phyloP scores from a whole-genome alignment of 2,113 vertebrate genomes.

The Apus apus region DNA sequence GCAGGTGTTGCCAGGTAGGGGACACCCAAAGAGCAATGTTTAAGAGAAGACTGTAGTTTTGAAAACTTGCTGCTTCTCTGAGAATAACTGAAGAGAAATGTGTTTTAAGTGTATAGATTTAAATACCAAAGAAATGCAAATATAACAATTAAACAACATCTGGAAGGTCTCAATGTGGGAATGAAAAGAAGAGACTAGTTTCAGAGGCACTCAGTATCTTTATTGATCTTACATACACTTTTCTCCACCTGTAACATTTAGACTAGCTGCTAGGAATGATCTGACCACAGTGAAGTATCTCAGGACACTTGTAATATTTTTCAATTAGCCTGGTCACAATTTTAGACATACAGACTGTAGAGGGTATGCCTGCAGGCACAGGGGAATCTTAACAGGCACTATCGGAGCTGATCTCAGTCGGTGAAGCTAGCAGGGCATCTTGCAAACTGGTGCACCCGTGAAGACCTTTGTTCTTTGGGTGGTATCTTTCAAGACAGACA shows the following conservation, averaged over 20 bases:
- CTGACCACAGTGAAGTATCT: neutral
- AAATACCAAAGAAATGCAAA: neutral
- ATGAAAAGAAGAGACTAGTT: neutral
- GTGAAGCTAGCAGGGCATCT: neutral
- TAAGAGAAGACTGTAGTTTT: neutral
- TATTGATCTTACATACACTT: neutral
- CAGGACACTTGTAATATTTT: neutral
- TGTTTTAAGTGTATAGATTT: neutral
- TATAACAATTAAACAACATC: neutral
- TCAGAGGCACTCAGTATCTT: neutral
- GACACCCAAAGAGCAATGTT: neutral
- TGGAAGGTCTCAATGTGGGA: neutral
- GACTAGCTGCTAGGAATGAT: neutral
- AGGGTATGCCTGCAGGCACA: neutral
- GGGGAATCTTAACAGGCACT: rapidly evolving
- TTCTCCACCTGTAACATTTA: neutral
- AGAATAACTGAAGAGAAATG: neutral
- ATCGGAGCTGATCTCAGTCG: neutral
- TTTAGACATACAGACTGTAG: neutral
- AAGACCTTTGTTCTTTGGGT: neutral
- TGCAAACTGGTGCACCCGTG: neutral
- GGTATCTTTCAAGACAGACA: neutral
- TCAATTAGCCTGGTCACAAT: neutral
- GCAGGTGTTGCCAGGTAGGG: neutral
- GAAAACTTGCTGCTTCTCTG: neutral